phyloP scores from a whole-genome alignment of 2,113 vertebrate genomes.

The Macrotis lagotis region DNA sequence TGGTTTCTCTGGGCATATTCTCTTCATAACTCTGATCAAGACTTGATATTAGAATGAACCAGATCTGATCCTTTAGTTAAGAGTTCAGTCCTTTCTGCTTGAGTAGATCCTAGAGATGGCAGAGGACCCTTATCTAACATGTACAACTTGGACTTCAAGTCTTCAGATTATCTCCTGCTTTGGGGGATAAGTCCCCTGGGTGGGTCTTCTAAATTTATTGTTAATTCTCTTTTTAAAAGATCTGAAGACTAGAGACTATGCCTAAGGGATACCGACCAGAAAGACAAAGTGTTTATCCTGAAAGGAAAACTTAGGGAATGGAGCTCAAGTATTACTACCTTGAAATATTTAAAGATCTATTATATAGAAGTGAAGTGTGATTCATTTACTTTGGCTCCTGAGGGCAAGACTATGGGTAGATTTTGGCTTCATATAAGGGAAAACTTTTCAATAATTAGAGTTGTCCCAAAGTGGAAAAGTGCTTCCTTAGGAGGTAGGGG shows the following conservation, averaged over 20 bases:
- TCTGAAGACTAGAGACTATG: not conserved
- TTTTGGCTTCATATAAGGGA: not conserved
- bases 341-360: not conserved
- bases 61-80: not conserved
- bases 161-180: not conserved
- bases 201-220: not conserved
- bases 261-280: not conserved
- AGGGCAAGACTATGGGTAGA: not conserved
- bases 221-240: not conserved
- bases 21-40: not conserved
- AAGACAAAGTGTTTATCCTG: not conserved
- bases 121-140: not conserved
- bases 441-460: not conserved
- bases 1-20: not conserved
- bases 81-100: not conserved
- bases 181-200: not conserved
- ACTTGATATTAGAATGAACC: not conserved
- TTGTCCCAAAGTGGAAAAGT: not conserved
- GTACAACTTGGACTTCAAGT: not conserved
- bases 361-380: not conserved
- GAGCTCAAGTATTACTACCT: not conserved
- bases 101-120: not conserved
- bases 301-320: not conserved
- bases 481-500: not conserved
- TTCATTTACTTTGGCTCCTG: not conserved